Base-by-base conservation (phyloP, 2,888 invertebrate genomes). In the Drosophila aldrichi region DNA sequence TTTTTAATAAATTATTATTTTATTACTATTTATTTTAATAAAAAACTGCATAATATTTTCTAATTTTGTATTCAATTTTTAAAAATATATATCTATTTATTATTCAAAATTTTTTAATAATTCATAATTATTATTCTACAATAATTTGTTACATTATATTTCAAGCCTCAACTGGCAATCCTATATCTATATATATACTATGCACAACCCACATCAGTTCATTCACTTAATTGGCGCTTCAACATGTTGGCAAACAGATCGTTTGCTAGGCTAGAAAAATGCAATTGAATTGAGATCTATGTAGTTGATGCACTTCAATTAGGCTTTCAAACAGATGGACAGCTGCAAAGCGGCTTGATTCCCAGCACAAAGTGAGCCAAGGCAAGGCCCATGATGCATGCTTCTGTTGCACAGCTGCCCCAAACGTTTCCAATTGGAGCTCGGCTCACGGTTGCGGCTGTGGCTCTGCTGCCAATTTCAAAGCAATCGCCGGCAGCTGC, bases 401-500 rank as follows among this genome's bases (percentile, higher is more conserved):
- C 29, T 29, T 29, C 29, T 48, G 48, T 3, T 40, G 40, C 40
- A 40, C 38, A 49, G 59, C 46, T 60, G 9, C 20, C 32, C 32
- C n/a, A 41, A 41, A 41, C 70, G n/a, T 54, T 59, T 34, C 36
- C 46, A 41, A 43, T 70, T 49, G 43, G 41, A 43, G 55, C 43
- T 34, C 61, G 46, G 32, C 70, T 46, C 56, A 60, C 43, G 70
- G 52, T 10, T 40, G 52, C 51, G 43, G 59, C 51, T 59, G 14
- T 38, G 51, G 40, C 65, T 25, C 25, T 25, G 62, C 38, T 79
- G 75, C 76, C 79, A 74, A 75, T 75, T 79, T 74, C 79, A 77
- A 74, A 77, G 77, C 79, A 77, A 77, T 64, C 63, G 77, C 77
- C 76, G 48, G 49, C 79, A 77, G 79, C 79, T 56, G 58, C 14